Evolutionary conservation across 1,140 invertebrate genomes (phyloP).

Genomic region (Bombus balteatus): DNA sequence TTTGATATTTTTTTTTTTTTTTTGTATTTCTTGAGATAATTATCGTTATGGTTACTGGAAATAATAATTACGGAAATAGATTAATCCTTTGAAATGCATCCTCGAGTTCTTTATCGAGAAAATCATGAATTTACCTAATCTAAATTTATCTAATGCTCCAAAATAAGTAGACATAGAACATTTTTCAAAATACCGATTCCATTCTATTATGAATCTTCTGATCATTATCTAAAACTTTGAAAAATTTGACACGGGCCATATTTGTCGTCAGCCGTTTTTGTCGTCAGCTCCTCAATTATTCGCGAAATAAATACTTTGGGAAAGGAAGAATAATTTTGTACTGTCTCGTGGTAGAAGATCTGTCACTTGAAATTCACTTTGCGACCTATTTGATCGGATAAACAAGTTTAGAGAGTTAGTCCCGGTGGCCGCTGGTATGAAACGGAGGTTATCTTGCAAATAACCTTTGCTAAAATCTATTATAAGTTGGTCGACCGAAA

Average conservation of each 20-base stretch:
- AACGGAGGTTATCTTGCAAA: background rate
- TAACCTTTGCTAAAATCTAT: background rate
- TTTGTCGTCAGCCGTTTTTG: background rate
- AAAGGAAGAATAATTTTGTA: background rate
- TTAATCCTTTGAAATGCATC: too few relatives aligned
- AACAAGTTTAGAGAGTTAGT: conserved; percentile 7
- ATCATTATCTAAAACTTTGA: too few relatives aligned
- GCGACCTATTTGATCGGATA: background rate
- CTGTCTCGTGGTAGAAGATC: background rate
- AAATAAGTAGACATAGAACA: too few relatives aligned
- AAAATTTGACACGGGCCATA: background rate
- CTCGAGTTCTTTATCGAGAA: too few relatives aligned
- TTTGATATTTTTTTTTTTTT: too few relatives aligned
- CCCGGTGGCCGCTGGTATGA: background rate
- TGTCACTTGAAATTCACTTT: conserved; percentile 3
- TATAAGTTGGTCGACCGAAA: background rate
- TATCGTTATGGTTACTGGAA: too few relatives aligned
- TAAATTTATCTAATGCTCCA: too few relatives aligned
- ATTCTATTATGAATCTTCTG: too few relatives aligned
- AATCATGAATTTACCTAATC: too few relatives aligned
- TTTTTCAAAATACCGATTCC: too few relatives aligned
- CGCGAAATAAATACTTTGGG: background rate
- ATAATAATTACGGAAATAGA: too few relatives aligned
- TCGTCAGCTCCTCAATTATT: background rate
- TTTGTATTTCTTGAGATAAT: too few relatives aligned